A percentile compares a stretch with the other conserved stretches of the same genome.
phyloP scores from a whole-genome alignment of 2,113 vertebrate species.

The Perca schrenkii region DNA sequence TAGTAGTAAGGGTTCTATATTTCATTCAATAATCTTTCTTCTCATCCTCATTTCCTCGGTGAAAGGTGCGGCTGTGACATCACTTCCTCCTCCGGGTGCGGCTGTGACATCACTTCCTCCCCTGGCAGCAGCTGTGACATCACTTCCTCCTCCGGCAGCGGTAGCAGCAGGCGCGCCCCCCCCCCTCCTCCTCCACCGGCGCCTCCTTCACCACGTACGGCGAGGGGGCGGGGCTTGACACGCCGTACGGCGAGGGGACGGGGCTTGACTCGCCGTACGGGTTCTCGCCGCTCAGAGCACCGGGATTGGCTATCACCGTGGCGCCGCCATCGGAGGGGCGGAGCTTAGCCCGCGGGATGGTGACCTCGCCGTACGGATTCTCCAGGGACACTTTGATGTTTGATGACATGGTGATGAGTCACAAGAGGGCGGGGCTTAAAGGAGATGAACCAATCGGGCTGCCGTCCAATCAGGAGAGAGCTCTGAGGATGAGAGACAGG shows the following conservation, averaged over 20 bases:
- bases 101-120: constrained; percentile 1
- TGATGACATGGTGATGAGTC: constrained; percentile 52
- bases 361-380: constrained; percentile 73
- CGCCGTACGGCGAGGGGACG: constrained; percentile 29
- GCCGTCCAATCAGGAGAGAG: background rate
- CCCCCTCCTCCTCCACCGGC: constrained; percentile 30
- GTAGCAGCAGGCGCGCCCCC: constrained; percentile 62
- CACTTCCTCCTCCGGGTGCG: constrained; percentile 67
- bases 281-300: constrained; percentile 46
- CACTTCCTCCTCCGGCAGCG: constrained; percentile 71
- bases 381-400: constrained; percentile 67
- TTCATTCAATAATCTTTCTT: background rate
- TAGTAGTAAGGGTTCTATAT: no score
- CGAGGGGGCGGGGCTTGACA: constrained; percentile 33
- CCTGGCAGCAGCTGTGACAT: background rate
- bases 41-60: background rate
- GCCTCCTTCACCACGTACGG: constrained; percentile 69
- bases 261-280: constrained; percentile 20
- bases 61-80: background rate
- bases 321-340: constrained; percentile 21
- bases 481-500: background rate
- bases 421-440: background rate
- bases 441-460: background rate
- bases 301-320: constrained; percentile 70
- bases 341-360: constrained; percentile 74